Percentiles rank a stretch among this genome's conserved stretches.
These are phyloP conservation scores for Carcharodon carcharias DNA, from an alignment of 2,797 vertebrate species.

Conservation along the genomic window DNA sequence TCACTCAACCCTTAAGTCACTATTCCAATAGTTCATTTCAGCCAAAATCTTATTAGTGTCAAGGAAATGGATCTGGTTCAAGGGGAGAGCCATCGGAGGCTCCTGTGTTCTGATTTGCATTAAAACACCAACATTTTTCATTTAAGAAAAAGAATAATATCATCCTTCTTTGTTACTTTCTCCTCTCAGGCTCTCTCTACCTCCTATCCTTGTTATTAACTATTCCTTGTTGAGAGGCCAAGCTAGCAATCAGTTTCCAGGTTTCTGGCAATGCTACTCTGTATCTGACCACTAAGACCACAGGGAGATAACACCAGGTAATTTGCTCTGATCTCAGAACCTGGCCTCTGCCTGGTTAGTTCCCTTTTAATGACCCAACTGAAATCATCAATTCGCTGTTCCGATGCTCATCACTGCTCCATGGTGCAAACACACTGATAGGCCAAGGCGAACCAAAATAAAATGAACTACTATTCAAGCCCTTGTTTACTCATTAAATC, in stretches of 20 bases:
- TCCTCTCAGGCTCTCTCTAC: neutral
- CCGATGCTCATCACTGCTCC: neutral
- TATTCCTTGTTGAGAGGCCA: too few relatives aligned
- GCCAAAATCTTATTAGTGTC: neutral
- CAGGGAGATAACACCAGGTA: neutral
- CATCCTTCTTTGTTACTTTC: neutral
- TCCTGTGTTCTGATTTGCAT: neutral
- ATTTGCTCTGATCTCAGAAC: too few relatives aligned
- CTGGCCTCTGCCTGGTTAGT: neutral
- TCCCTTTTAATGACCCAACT: neutral
- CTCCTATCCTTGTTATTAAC: neutral
- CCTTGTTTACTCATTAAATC: neutral
- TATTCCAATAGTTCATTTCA: neutral
- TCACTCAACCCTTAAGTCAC: neutral
- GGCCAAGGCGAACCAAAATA: neutral
- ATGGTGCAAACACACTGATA: neutral
- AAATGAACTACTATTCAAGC: neutral
- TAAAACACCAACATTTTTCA: neutral
- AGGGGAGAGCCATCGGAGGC: too few relatives aligned
- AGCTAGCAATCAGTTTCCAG: neutral
- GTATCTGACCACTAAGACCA: neutral
- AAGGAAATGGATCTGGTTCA: neutral
- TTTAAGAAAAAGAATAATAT: neutral
- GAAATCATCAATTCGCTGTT: neutral
- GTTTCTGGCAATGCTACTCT: neutral